Conservation (phyloP, 1,140 invertebrate genomes). For the Kradibia gibbosae region DNA sequence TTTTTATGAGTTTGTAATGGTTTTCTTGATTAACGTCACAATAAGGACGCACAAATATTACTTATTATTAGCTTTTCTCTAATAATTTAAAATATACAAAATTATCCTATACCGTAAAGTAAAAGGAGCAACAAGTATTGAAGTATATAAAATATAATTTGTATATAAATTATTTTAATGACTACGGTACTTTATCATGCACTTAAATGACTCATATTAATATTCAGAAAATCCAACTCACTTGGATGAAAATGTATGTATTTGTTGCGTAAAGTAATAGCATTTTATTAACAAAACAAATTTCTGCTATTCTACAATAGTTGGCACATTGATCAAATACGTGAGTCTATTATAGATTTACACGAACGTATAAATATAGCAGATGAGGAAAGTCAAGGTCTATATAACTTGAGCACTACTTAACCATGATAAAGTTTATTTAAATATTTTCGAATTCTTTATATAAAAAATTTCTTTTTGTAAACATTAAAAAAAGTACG, state of each 20-base stretch:
- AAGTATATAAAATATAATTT: not conserved
- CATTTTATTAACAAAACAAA: not conserved
- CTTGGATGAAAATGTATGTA: not conserved
- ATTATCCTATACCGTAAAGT: not conserved
- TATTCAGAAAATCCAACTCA: not conserved
- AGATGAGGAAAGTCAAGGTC: conserved; percentile 28
- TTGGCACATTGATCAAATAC: conserved; percentile 6
- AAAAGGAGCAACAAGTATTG: not conserved
- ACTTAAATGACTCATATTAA: not conserved
- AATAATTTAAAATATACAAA: not conserved
- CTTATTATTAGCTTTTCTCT: too few species aligned
- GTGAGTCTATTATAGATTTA: conserved; percentile 13
- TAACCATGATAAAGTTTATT: not conserved
- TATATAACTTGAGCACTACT: conserved; percentile 2
- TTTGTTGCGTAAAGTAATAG: conserved; percentile 1
- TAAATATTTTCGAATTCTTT: not conserved
- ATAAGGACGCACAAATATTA: too few species aligned
- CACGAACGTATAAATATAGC: conserved; percentile 15
- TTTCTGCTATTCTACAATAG: not conserved
- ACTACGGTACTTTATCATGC: not conserved
- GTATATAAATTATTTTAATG: not conserved
- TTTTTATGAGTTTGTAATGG: too few species aligned
- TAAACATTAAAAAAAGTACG: not conserved
- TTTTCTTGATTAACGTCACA: too few species aligned
- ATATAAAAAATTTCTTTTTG: not conserved